Conservation (phyloP, 2,888 invertebrate genomes). For the Laothoe populi region DNA sequence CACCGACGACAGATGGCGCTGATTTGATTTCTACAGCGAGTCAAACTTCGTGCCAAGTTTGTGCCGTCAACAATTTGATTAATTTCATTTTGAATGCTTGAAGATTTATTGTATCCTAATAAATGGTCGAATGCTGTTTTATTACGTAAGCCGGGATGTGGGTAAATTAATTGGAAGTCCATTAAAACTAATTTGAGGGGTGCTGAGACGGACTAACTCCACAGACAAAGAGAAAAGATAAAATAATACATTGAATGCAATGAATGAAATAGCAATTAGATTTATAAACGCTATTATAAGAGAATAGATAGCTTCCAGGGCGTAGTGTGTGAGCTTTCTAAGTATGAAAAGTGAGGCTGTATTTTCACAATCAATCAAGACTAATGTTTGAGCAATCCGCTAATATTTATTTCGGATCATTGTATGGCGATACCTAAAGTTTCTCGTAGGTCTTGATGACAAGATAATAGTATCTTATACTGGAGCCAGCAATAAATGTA, state of each 20-base stretch:
- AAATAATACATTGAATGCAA: neutral
- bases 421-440: too few relatives aligned
- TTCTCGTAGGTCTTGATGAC: too few relatives aligned
- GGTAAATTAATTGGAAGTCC: slow-evolving; percentile 30
- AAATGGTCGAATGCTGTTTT: slow-evolving; percentile 60
- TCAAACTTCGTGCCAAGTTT: slow-evolving; percentile 61
- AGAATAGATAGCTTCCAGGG: too few relatives aligned
- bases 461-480: too few relatives aligned
- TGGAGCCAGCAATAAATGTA: too few relatives aligned
- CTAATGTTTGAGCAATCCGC: too few relatives aligned
- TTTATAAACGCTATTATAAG: neutral
- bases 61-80: slow-evolving; percentile 53
- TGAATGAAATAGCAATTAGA: neutral
- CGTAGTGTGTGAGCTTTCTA: too few relatives aligned
- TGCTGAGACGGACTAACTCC: slow-evolving; percentile 13
- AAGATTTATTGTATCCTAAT: slow-evolving; percentile 70
- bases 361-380: too few relatives aligned
- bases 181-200: slow-evolving; percentile 17
- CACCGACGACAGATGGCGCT: slow-evolving; percentile 67
- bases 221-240: slow-evolving; percentile 3
- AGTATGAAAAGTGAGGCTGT: too few relatives aligned
- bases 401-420: too few relatives aligned
- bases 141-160: slow-evolving; percentile 42
- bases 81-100: slow-evolving; percentile 73
- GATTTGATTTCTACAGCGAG: slow-evolving; percentile 64